Percentiles rank a stretch among this genome's conserved stretches.
phyloP scores from a whole-genome alignment of 2,888 invertebrate genomes.

The Drosophila parthenogenetica region DNA sequence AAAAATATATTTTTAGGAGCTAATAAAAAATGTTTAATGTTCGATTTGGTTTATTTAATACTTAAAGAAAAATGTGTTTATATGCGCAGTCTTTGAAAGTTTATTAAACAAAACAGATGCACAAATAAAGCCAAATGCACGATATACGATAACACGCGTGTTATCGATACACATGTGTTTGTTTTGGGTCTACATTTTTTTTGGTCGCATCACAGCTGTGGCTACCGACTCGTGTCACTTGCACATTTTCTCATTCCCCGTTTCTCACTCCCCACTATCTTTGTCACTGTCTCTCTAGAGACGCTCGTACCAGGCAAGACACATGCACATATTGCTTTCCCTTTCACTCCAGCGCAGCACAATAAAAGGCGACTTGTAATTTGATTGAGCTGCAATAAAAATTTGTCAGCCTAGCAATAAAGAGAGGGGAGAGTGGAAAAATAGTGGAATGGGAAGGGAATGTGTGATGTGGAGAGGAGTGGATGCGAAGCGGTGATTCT shows the following conservation, averaged over 20 bases:
- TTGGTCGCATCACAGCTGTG: slow-evolving; percentile 21
- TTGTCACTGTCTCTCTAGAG: slow-evolving; percentile 5
- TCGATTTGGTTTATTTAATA: no score
- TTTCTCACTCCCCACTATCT: neutral
- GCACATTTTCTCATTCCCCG: slow-evolving; percentile 11
- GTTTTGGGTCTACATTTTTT: no score
- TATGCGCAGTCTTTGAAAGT: slow-evolving; percentile 10
- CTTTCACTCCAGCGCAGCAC: slow-evolving; percentile 10
- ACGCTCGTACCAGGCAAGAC: slow-evolving; percentile 5
- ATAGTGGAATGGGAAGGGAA: neutral
- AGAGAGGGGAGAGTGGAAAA: neutral
- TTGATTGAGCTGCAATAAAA: slow-evolving; percentile 76
- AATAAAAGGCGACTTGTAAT: slow-evolving; percentile 43
- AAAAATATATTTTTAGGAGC: no score
- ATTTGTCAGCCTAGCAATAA: slow-evolving; percentile 66
- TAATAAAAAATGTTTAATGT: no score
- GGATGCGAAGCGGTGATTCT: neutral
- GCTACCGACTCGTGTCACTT: slow-evolving; percentile 46
- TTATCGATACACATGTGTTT: slow-evolving; percentile 13
- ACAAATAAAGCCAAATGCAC: neutral
- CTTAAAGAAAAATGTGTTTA: neutral
- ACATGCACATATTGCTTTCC: neutral
- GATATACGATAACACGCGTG: slow-evolving; percentile 1
- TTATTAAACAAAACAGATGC: neutral
- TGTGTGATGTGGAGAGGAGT: neutral